Evolutionary conservation across 64 coral and sea anemone genomes (phyloP).

Genomic region (Pocillopora damicornis): DNA sequence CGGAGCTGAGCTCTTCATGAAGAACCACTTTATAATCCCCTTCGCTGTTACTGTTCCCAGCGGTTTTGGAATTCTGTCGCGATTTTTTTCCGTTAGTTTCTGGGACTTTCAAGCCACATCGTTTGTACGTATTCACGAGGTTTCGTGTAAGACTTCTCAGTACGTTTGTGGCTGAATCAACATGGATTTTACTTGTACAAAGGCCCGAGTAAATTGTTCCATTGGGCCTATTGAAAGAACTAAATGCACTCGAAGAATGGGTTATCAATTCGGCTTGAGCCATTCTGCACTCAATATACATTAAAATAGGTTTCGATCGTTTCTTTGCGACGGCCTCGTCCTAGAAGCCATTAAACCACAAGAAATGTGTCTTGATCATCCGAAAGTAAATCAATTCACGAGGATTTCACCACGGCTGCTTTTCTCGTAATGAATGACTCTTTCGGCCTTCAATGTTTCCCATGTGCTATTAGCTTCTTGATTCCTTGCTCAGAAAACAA

Average conservation of each 20-base stretch:
- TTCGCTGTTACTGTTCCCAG: conserved; percentile 76
- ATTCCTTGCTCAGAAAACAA: conserved; percentile 7
- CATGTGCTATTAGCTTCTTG: conserved; percentile 19
- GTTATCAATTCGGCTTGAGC: conserved; percentile 90
- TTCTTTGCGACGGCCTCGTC: conserved; percentile 38
- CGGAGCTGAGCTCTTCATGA: conserved; percentile 86
- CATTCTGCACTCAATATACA: conserved; percentile 55
- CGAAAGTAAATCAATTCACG: conserved; percentile 19
- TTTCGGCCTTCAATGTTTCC: background rate
- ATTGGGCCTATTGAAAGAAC: conserved; percentile 64
- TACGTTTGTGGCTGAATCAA: conserved; percentile 58
- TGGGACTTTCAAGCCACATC: conserved; percentile 76
- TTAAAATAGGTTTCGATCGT: conserved; percentile 32
- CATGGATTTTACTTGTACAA: conserved; percentile 52
- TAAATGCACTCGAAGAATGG: conserved; percentile 89
- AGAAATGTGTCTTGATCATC: conserved; percentile 7
- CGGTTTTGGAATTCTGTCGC: conserved; percentile 65
- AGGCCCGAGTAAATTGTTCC: conserved; percentile 15
- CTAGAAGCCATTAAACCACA: conserved; percentile 61
- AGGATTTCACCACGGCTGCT: conserved; percentile 15
- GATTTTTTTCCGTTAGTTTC: conserved; percentile 58
- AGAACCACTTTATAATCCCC: conserved; percentile 94
- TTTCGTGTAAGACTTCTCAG: conserved; percentile 76
- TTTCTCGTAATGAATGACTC: background rate
- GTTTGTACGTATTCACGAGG: conserved; percentile 78